Base-by-base conservation (phyloP, 2,888 invertebrate genomes). In the Mimumesa dahlbomi region DNA sequence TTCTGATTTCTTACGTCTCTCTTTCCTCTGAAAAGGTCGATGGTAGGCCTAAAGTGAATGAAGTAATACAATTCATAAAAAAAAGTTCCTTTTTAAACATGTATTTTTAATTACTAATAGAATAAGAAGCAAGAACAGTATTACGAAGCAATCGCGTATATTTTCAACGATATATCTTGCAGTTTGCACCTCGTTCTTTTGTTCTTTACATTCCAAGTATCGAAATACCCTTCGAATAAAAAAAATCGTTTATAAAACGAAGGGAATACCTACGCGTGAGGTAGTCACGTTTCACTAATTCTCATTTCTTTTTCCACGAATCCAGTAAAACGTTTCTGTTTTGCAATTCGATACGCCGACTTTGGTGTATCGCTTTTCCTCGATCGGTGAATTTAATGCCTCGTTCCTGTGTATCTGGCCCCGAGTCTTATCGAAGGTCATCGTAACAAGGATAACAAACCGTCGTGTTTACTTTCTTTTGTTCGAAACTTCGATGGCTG, bases 341-440 rank as follows among this genome's bases (percentile, higher is more conserved):
- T n/a, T n/a, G n/a, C n/a, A 25, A 25, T 25, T 25, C 7, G 25
- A 7, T 25, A 25, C 25, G 25, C 25, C n/a, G 34, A 0, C 1
- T 34, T 34, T 34, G 50, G 21, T 22, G 22, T 7, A 18, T 48
- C 38, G 13, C n/a, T 11, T 34, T 52, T 14, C 18, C 6, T n/a
- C n/a, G 29, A 61, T 52, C 19, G 6, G 18, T 16, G 54, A 58
- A 16, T 18, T n/a, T 11, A 14, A 70, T 42, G 34, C 7, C 22
- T 50, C 16, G 61, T 52, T 29, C 54, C 75, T 68, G 75, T 22
- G 48, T 29, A 36, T 45, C 45, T 40, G 36, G 18, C 21, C 36
- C 34, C 25, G 36, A 48, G 45, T 57, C 19, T 57, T 25, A 46
- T 56, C 59, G 50, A 73, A 73, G 58, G 62, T 58, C 18, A 18